Evolutionary conservation across 2,888 invertebrate genomes (phyloP), one percentile per base, ranked within the genome.

Genomic region (Nipponacmea schrenckii): DNA sequence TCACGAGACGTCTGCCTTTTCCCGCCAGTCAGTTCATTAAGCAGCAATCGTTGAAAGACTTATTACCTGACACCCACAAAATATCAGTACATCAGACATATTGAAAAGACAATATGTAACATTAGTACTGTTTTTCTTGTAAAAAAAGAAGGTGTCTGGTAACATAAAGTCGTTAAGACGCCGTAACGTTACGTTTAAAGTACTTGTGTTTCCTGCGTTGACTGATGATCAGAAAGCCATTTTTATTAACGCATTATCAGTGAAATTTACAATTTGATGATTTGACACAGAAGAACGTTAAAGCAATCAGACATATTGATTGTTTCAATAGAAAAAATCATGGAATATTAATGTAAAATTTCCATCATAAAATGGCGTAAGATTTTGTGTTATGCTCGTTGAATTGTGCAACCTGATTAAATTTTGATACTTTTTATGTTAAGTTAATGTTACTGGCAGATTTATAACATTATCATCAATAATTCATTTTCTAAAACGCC

Each of bases 241-340:
- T 31, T 10, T 44, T 56, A 56, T 56, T 69, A 63, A 44, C 68
- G 46, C 63, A 45, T 63, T 69, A 63, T 63, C 68, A 44, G 63
- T 31, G 15, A 63, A 44, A 69, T 69, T 63, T 69, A 69, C 68
- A 69, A 24, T 45, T 26, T 63, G 68, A 69, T 69, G 63, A 62
- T 44, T 15, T 62, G 44, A 24, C 46, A 45, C 46, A 14, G 66
- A 17, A 7, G 44, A 66, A 26, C 56, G 20, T 20, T 24, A 56
- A 56, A 24, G 56, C 20, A 20, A 56, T 56, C 24, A 56, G 56
- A 24, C 24, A 56, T 24, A 56, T 56, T 24, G 31, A 50, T 14
- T 20, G 56, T 56, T 56, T 24, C 20, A 24, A 56, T 20, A 56
- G 56, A 56, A 20, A 56, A 20, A 20, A 24, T 56, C 56, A 56